Evolutionary conservation across 2,113 vertebrate genomes (phyloP).

Genomic region (Solea senegalensis): DNA sequence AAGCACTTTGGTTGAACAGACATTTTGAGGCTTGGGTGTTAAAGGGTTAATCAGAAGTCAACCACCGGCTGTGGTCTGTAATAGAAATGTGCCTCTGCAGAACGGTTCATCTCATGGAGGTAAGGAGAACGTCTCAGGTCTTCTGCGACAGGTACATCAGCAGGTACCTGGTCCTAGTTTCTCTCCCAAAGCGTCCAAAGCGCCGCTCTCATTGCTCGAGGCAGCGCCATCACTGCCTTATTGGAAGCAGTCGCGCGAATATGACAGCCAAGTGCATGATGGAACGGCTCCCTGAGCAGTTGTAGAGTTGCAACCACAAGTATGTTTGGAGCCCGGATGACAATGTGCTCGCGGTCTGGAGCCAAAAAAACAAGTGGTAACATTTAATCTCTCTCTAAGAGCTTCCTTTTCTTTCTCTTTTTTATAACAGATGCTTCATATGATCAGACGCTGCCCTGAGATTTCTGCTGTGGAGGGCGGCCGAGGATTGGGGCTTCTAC

Average conservation of each 20-base stretch:
- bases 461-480: not conserved
- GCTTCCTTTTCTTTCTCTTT: not conserved
- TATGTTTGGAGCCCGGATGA: constrained; percentile 6
- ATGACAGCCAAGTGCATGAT: constrained; percentile 21
- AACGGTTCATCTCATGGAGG: constrained; percentile 12
- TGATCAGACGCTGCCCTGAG: not conserved
- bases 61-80: not conserved
- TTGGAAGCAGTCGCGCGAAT: constrained; percentile 30
- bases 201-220: constrained; percentile 16
- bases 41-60: not conserved
- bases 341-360: constrained; percentile 3
- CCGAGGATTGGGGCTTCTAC: not conserved
- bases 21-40: too few relatives aligned
- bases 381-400: not conserved
- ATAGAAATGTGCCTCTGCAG: constrained; percentile 6
- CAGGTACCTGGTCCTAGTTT: constrained; percentile 3
- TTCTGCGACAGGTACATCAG: not conserved
- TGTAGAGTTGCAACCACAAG: not conserved
- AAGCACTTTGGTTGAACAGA: too few relatives aligned
- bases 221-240: constrained; percentile 22
- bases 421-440: constrained; percentile 2
- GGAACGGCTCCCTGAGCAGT: constrained; percentile 22
- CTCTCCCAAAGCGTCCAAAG: too few relatives aligned
- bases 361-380: constrained; percentile 7
- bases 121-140: not conserved